phyloP scores from a whole-genome alignment of 2,113 vertebrate genomes.

The Cyphomyrus discorhynchus region DNA sequence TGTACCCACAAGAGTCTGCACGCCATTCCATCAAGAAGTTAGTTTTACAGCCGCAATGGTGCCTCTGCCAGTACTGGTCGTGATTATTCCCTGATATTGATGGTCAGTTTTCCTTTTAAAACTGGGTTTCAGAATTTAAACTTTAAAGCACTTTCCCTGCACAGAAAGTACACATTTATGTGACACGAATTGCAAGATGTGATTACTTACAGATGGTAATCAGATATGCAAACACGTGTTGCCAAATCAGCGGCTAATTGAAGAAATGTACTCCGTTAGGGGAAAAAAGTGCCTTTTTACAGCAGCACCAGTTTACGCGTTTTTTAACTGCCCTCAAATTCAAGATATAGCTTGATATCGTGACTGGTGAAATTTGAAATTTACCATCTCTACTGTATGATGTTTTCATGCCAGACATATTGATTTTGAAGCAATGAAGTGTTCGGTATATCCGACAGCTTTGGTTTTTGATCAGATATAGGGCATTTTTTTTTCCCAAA shows the following conservation, averaged over 20 bases:
- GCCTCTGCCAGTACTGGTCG: not conserved
- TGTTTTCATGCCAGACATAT: not conserved
- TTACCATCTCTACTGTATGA: not conserved
- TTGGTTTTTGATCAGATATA: not conserved
- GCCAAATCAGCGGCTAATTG: not conserved
- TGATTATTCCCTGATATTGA: not conserved
- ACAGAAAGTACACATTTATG: not conserved
- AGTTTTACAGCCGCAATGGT: not conserved
- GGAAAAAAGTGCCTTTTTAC: not conserved
- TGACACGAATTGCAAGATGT: not conserved
- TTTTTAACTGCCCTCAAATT: not conserved
- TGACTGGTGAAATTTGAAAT: not conserved
- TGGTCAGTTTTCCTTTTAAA: not conserved
- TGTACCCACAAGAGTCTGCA: not conserved
- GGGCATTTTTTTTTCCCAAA: not conserved
- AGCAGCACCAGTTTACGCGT: no score
- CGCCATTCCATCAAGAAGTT: not conserved
- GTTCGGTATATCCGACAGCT: not conserved
- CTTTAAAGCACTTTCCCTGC: not conserved
- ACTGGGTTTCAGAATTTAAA: not conserved
- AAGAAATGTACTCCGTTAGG: not conserved
- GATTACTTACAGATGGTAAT: not conserved
- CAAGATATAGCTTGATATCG: not conserved
- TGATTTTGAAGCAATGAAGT: not conserved
- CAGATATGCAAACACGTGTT: not conserved